A percentile compares a stretch with the other conserved stretches of the same genome.
Evolutionary conservation across 2,888 invertebrate species (phyloP).

Genomic region (Papilio elwesi): DNA sequence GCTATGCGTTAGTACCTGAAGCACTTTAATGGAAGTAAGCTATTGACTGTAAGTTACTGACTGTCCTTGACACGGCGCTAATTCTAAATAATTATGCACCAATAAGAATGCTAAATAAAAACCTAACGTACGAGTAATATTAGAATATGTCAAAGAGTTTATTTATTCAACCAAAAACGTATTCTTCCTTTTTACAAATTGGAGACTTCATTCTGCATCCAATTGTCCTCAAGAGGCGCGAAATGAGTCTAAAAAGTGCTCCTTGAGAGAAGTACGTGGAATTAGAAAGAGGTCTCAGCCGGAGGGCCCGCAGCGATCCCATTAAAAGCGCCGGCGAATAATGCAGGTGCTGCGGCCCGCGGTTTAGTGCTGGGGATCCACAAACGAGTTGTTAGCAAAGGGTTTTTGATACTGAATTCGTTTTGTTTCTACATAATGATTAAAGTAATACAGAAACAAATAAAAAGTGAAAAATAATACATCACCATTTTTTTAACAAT

Average conservation of each 20-base stretch:
- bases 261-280: constrained; percentile 60
- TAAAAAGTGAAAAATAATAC: too few species aligned
- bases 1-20: too few species aligned
- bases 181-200: constrained; percentile 52
- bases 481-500: too few species aligned
- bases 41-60: too few species aligned
- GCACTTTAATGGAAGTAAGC: too few species aligned
- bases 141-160: background rate
- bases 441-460: background rate
- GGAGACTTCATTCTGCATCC: constrained; percentile 63
- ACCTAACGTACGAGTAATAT: too few species aligned
- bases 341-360: constrained; percentile 59
- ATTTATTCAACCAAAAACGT: constrained; percentile 40
- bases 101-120: too few species aligned
- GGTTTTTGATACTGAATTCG: background rate
- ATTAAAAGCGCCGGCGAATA: constrained; percentile 60
- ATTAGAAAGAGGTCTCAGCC: constrained; percentile 65
- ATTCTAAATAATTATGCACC: too few species aligned
- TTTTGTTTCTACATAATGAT: background rate
- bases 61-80: too few species aligned
- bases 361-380: constrained; percentile 46
- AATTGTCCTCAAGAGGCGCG: constrained; percentile 70
- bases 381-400: constrained; percentile 32
- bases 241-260: constrained; percentile 76
- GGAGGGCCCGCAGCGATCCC: constrained; percentile 59